These are phyloP conservation scores for Poecilia wingei DNA, from an alignment of 2,797 vertebrate species.

Conservation along the genomic window DNA sequence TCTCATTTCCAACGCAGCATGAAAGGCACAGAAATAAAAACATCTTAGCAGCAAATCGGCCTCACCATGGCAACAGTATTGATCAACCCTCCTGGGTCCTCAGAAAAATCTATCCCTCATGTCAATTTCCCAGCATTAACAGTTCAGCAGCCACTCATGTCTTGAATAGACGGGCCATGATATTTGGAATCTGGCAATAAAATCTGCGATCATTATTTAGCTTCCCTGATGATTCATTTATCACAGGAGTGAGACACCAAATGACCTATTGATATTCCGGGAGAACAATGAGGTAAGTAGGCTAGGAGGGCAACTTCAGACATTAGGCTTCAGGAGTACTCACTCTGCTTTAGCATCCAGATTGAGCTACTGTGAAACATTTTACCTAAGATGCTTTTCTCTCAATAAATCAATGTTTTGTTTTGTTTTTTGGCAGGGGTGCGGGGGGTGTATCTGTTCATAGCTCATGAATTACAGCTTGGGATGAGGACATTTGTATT, in stretches of 20 bases:
- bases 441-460: slow-evolving; percentile 13
- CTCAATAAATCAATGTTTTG: slow-evolving; percentile 26
- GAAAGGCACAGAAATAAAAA: slow-evolving; percentile 76
- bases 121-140: slow-evolving; percentile 76
- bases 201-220: slow-evolving; percentile 70
- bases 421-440: neutral
- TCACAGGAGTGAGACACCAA: slow-evolving; percentile 62
- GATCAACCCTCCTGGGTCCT: slow-evolving; percentile 75
- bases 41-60: slow-evolving; percentile 76
- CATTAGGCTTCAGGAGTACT: slow-evolving; percentile 22
- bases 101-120: slow-evolving; percentile 74
- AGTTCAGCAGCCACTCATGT: slow-evolving; percentile 69
- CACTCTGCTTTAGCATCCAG: slow-evolving; percentile 23
- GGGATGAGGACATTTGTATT: slow-evolving; percentile 39
- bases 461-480: slow-evolving; percentile 45
- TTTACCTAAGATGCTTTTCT: slow-evolving; percentile 39
- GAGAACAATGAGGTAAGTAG: slow-evolving; percentile 38
- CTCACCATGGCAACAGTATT: slow-evolving; percentile 80
- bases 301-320: slow-evolving; percentile 20
- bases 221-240: slow-evolving; percentile 69
- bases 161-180: slow-evolving; percentile 63
- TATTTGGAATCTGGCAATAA: slow-evolving; percentile 73
- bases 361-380: slow-evolving; percentile 5
- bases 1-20: slow-evolving; percentile 72
- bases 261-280: slow-evolving; percentile 54